Conservation (phyloP, 2,888 invertebrate genomes). For the Agrotis clavis region DNA sequence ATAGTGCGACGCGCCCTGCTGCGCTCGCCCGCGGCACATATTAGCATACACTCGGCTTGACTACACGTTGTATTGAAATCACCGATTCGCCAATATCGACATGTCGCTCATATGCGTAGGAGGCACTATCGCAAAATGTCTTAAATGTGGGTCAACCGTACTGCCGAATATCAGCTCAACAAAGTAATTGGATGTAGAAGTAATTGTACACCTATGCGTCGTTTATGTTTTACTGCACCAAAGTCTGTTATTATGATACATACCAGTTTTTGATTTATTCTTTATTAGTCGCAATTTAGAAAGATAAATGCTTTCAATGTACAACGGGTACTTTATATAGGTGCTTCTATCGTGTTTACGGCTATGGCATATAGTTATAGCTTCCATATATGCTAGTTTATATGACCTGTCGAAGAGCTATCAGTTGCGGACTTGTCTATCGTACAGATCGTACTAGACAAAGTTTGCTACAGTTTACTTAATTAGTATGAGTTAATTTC, state of each 20-base stretch:
- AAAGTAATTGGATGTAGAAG: slow-evolving; percentile 81
- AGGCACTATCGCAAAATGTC: slow-evolving; percentile 83
- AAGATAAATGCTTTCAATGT: slow-evolving; percentile 78
- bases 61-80: slow-evolving; percentile 76
- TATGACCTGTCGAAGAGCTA: slow-evolving; percentile 34
- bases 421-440: slow-evolving; percentile 4
- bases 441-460: background rate
- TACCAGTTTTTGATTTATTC: slow-evolving; percentile 82
- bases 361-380: slow-evolving; percentile 25
- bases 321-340: slow-evolving; percentile 44
- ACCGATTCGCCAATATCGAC: slow-evolving; percentile 79
- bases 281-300: slow-evolving; percentile 83
- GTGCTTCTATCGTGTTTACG: slow-evolving; percentile 26
- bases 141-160: slow-evolving; percentile 77
- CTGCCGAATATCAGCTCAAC: slow-evolving; percentile 78
- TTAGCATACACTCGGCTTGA: slow-evolving; percentile 75
- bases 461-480: background rate
- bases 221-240: slow-evolving; percentile 80
- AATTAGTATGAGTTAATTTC: background rate
- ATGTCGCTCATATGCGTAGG: slow-evolving; percentile 81
- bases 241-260: slow-evolving; percentile 82
- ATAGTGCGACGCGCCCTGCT: slow-evolving; percentile 67
- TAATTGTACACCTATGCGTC: slow-evolving; percentile 84
- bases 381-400: slow-evolving; percentile 35
- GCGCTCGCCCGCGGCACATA: slow-evolving; percentile 75